Evolutionary conservation across 1,140 invertebrate species (phyloP).

Genomic region (Dermatophagoides farinae): DNA sequence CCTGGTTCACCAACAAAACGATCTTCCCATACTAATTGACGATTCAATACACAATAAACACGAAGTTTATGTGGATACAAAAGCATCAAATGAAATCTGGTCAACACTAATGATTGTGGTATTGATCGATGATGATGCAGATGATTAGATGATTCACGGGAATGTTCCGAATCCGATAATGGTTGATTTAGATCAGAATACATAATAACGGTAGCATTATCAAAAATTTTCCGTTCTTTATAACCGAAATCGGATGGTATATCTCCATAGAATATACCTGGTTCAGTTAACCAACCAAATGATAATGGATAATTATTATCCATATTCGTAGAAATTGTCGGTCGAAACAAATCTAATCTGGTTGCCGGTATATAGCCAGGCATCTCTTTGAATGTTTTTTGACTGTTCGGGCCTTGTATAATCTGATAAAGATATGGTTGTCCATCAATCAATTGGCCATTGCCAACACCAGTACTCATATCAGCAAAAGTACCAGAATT

Average conservation of each 20-base stretch:
- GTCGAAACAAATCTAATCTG: constrained; percentile 53
- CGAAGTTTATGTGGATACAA: constrained; percentile 59
- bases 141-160: too few species aligned
- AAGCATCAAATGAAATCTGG: constrained; percentile 70
- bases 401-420: constrained; percentile 25
- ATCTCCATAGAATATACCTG: constrained; percentile 26
- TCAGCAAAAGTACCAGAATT: background rate
- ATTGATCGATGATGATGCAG: constrained; percentile 13
- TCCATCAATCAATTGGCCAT: too few species aligned
- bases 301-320: background rate
- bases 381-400: constrained; percentile 39
- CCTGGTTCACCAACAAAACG: constrained; percentile 51
- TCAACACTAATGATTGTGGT: constrained; percentile 58
- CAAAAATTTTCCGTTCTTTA: background rate
- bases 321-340: constrained; percentile 31
- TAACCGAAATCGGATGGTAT: background rate
- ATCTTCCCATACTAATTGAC: constrained; percentile 69
- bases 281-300: constrained; percentile 28
- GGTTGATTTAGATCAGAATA: constrained; percentile 24
- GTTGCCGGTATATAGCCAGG: constrained; percentile 54
- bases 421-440: constrained; percentile 4
- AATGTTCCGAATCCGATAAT: constrained; percentile 37
- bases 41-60: constrained; percentile 61
- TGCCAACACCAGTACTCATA: background rate
- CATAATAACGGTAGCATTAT: constrained; percentile 24